A percentile compares a stretch with the other conserved stretches of the same genome.
Conservation (phyloP, 2,797 vertebrate genomes). For the Borostomias antarcticus region DNA sequence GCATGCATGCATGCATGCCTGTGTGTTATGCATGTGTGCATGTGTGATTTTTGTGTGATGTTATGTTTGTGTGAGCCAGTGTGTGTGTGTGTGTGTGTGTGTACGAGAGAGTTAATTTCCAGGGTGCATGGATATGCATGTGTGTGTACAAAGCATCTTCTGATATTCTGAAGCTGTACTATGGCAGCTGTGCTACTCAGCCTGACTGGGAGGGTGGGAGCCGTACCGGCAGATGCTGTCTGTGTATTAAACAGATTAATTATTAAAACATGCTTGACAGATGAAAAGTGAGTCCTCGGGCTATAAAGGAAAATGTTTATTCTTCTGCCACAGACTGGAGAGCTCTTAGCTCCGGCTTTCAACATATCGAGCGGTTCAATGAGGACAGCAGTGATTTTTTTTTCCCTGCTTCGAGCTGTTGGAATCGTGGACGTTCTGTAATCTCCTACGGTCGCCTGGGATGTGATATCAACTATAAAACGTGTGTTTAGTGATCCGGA, state of each 20-base stretch:
- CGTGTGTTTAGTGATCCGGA: conserved; percentile 63
- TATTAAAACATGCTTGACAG: conserved; percentile 86
- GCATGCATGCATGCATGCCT: not conserved
- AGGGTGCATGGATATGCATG: conserved; percentile 45
- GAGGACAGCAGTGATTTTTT: conserved; percentile 58
- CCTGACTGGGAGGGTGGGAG: conserved; percentile 78
- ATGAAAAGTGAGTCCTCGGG: conserved; percentile 83
- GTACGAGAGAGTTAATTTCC: conserved; percentile 18
- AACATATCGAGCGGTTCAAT: conserved; percentile 75
- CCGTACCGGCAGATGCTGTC: conserved; percentile 80
- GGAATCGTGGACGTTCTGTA: conserved; percentile 67
- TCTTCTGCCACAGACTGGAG: conserved; percentile 82
- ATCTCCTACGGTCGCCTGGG: conserved; percentile 68
- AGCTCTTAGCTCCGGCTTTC: conserved; percentile 76
- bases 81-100: conserved; percentile 4
- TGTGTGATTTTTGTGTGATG: too few relatives aligned
- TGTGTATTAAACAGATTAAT: conserved; percentile 85
- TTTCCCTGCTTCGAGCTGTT: conserved; percentile 60
- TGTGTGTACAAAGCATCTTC: conserved; percentile 57
- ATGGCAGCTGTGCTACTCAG: conserved; percentile 76
- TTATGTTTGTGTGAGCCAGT: not conserved
- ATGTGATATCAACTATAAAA: conserved; percentile 66
- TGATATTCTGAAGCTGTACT: conserved; percentile 71
- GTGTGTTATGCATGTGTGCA: too few relatives aligned
- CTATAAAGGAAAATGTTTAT: conserved; percentile 83